Percentiles rank a stretch among this genome's conserved stretches.
Conservation (phyloP, 2,113 vertebrate species). For the Mesembrinibis cayennensis region DNA sequence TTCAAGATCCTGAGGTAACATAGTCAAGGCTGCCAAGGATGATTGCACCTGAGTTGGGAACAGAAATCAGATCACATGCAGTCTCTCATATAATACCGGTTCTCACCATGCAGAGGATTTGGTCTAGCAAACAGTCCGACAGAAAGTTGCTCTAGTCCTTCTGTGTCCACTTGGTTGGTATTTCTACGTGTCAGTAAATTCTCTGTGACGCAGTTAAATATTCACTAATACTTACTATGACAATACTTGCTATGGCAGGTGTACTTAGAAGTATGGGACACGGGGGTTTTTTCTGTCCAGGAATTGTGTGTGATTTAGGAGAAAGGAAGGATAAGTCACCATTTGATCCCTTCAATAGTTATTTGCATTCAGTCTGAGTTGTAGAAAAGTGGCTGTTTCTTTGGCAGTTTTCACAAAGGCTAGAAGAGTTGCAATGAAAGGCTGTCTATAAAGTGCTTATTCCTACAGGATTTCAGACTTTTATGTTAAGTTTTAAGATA, state of each 20-base stretch:
- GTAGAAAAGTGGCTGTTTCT: not conserved
- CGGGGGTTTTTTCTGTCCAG: not conserved
- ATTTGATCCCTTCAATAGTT: not conserved
- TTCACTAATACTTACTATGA: not conserved
- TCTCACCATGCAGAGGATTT: not conserved
- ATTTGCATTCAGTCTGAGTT: not conserved
- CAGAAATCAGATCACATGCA: not conserved
- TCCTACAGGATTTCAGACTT: not conserved
- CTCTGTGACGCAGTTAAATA: not conserved
- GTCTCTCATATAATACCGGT: not conserved
- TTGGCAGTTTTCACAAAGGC: not conserved
- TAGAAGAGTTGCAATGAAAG: not conserved
- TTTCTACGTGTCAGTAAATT: not conserved
- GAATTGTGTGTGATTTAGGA: not conserved
- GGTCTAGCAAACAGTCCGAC: not conserved
- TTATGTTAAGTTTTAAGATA: not conserved
- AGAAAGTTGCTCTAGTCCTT: not conserved
- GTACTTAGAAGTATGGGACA: not conserved
- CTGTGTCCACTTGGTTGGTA: not conserved
- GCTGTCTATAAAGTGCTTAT: not conserved
- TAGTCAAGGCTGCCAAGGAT: not conserved
- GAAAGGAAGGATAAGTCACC: not conserved
- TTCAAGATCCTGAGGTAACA: not conserved
- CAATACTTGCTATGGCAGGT: not conserved
- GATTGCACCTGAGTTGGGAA: not conserved